Evolutionary conservation across 2,888 invertebrate genomes (phyloP), one percentile per base, ranked within the genome.

Genomic region (Oscheius sp.): DNA sequence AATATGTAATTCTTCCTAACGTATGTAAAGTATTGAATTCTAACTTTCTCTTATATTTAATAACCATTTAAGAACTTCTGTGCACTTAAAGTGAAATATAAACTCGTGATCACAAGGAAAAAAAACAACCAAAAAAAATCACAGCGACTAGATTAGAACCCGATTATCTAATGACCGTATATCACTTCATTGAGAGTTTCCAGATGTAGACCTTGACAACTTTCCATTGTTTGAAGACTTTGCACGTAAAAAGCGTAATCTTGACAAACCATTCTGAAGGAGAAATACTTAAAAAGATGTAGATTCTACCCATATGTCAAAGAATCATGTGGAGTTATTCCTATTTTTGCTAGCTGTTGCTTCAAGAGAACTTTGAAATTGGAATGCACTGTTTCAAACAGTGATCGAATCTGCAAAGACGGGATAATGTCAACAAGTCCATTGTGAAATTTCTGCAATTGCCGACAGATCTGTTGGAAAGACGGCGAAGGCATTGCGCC

Each of bases 401-500:
- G 70, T 8, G 61, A 71, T 28, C 38, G 50, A 1, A 81, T 76
- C 51, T 82, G 80, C 3, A 71, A 71, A 32, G 65, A 64, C 0
- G 86, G 83, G 74, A 85, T 75, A 20, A 86, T 78, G 26, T 80
- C 81, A 8, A 72, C 51, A 33, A 86, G 67, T 12, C 82, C 82
- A 45, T 82, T 81, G 68, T 85, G 81, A 66, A 86, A 84, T 56
- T 83, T 86, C 26, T 75, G 75, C 63, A 95, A 90, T 87, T 95
- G 94, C 86, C 90, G 88, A 80, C 88, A 87, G 51, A 89, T 88
- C 44, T 86, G 86, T 75, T 87, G 85, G 80, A 89, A 89, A 77
- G 87, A 86, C 6, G 92, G 91, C 14, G 95, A 96, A 47, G 97
- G 96, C 24, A 74, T 69, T 0, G 95, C 95, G 22, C 95, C 95